Conservation (phyloP, 2,797 vertebrate genomes). For the Eupleurogrammus muticus region DNA sequence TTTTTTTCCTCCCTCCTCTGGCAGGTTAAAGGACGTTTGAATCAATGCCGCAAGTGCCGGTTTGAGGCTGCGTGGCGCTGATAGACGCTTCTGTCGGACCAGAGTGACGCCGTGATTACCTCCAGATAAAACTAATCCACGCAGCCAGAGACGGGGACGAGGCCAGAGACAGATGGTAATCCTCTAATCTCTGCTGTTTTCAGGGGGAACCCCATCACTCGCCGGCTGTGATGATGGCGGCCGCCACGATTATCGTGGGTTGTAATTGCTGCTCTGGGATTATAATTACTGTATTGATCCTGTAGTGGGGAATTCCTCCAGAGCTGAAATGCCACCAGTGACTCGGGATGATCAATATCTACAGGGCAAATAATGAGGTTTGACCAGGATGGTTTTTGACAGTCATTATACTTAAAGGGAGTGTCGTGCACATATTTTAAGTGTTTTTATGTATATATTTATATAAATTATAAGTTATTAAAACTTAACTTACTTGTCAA, state of each 20-base stretch:
- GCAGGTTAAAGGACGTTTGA: conserved; percentile 23
- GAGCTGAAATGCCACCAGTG: conserved; percentile 10
- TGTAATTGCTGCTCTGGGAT: conserved; percentile 32
- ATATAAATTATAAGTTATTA: too few species aligned
- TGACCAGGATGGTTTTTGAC: background rate
- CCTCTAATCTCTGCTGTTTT: conserved; percentile 56
- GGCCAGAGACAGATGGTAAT: conserved; percentile 49
- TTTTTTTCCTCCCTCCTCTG: background rate
- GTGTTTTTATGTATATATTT: too few species aligned
- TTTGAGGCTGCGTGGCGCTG: conserved; percentile 5
- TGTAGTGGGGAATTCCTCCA: conserved; percentile 27
- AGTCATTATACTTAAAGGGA: background rate
- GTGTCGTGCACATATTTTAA: too few species aligned
- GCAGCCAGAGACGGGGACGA: conserved; percentile 28
- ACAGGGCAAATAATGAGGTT: background rate
- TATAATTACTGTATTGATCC: conserved; percentile 57
- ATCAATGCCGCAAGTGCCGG: conserved; percentile 12
- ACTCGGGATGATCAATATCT: conserved; percentile 18
- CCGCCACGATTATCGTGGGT: conserved; percentile 15
- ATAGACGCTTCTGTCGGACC: conserved; percentile 42
- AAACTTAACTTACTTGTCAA: too few species aligned
- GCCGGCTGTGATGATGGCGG: conserved; percentile 28
- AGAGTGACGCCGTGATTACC: conserved; percentile 57
- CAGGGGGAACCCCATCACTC: conserved; percentile 39
- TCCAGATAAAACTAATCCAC: conserved; percentile 67